A percentile compares a stretch with the other conserved stretches of the same genome.
These are phyloP conservation scores for Echiichthys vipera DNA, from an alignment of 2,797 vertebrate species.

Conservation along the genomic window DNA sequence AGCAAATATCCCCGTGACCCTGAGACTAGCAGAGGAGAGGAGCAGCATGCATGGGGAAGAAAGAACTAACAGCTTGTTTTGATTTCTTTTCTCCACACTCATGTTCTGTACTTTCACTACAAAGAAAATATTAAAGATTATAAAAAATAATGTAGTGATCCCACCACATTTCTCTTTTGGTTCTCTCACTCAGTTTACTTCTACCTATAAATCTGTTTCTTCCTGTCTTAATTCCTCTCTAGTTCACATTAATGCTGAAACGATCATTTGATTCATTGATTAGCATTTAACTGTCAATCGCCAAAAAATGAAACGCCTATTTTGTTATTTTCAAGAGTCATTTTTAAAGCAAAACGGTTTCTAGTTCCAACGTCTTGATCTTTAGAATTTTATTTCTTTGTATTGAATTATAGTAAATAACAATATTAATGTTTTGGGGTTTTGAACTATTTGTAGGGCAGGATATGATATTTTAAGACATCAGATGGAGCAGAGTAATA, in stretches of 20 bases:
- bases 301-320: background rate
- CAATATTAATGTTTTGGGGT: too few species aligned
- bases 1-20: conserved; percentile 68
- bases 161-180: background rate
- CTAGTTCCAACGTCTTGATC: background rate
- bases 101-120: background rate
- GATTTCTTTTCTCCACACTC: background rate
- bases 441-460: too few species aligned
- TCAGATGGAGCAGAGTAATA: too few species aligned
- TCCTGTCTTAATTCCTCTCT: background rate
- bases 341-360: background rate
- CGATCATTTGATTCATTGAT: background rate
- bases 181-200: background rate
- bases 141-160: background rate
- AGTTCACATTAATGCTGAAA: background rate
- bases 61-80: background rate
- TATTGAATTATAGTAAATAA: too few species aligned
- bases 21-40: conserved; percentile 19
- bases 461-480: too few species aligned
- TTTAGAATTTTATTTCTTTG: background rate
- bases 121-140: background rate
- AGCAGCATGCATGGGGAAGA: background rate
- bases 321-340: too few species aligned
- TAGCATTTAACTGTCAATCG: background rate
- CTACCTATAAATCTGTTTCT: background rate